Conservation (phyloP, 2,797 vertebrate genomes). For the Gastrophryne carolinensis region DNA sequence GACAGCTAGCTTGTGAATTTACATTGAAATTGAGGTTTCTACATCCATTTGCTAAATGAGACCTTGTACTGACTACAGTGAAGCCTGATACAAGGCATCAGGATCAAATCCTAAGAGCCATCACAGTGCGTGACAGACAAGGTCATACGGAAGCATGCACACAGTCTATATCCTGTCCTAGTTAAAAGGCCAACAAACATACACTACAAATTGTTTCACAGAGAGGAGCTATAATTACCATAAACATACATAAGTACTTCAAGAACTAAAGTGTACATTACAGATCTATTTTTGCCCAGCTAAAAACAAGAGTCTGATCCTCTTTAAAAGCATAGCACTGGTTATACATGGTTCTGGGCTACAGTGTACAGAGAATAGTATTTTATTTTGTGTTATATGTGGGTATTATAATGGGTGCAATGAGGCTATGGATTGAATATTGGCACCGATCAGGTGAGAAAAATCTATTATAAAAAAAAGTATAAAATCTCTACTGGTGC, state of each 20-base stretch:
- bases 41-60: conserved; percentile 22
- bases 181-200: background rate
- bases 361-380: too few relatives aligned
- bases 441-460: too few relatives aligned
- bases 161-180: background rate
- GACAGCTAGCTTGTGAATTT: background rate
- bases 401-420: too few relatives aligned
- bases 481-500: too few relatives aligned
- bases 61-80: background rate
- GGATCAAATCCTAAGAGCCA: background rate
- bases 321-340: too few relatives aligned
- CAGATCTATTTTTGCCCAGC: background rate
- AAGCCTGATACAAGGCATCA: background rate
- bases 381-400: too few relatives aligned
- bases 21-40: background rate
- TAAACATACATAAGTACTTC: too few relatives aligned
- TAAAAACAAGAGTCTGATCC: background rate
- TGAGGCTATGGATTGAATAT: too few relatives aligned
- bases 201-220: background rate
- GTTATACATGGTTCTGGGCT: too few relatives aligned
- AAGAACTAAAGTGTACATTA: background rate
- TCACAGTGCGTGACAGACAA: conserved; percentile 1
- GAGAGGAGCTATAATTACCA: background rate
- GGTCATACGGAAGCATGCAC: background rate
- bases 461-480: too few relatives aligned